Conservation (phyloP, 2,113 vertebrate species). For the Pontoporia blainvillei region DNA sequence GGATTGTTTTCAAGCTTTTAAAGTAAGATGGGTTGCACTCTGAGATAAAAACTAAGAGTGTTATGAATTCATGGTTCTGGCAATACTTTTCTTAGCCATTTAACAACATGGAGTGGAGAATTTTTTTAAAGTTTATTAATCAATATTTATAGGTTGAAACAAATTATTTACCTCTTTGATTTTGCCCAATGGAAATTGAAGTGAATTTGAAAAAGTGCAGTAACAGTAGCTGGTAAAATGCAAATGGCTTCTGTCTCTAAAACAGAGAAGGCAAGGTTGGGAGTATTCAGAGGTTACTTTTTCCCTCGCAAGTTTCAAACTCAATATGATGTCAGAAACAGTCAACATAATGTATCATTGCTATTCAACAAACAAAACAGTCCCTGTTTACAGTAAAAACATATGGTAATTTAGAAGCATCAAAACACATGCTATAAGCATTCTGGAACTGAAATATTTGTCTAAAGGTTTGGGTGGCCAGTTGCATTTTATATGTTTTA, state of each 20-base stretch:
- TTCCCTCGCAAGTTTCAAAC: not conserved
- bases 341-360: slow-evolving; percentile 19
- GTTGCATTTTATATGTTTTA: slow-evolving; percentile 5
- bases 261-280: not conserved
- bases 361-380: slow-evolving; percentile 46
- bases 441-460: slow-evolving; percentile 48
- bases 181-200: not conserved
- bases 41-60: not conserved
- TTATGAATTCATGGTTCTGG: not conserved
- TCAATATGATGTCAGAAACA: not conserved
- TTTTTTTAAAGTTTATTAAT: not conserved
- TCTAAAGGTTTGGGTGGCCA: slow-evolving; percentile 30
- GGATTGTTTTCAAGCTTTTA: slow-evolving; percentile 16
- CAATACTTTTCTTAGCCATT: slow-evolving; percentile 25
- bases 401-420: slow-evolving; percentile 59
- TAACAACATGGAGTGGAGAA: not conserved
- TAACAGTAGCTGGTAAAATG: not conserved
- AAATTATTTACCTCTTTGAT: slow-evolving; percentile 40
- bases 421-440: slow-evolving; percentile 48
- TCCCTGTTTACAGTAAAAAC: slow-evolving; percentile 46
- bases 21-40: slow-evolving; percentile 16
- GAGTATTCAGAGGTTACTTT: not conserved
- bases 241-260: not conserved
- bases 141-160: not conserved
- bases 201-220: not conserved